These are phyloP conservation scores for Spilarctia lutea DNA, from an alignment of 2,888 invertebrate genomes.

Conservation along the genomic window DNA sequence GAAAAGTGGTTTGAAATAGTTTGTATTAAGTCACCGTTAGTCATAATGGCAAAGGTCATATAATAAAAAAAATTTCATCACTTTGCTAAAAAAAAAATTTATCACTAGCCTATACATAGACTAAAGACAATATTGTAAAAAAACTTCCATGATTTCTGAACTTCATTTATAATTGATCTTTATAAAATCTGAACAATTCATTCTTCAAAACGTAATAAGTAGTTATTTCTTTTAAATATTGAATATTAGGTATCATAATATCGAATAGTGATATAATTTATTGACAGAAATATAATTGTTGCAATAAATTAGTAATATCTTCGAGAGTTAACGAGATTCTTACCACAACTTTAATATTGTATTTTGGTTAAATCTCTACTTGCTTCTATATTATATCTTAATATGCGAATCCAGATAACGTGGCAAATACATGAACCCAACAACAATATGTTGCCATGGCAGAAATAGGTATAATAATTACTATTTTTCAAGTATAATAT, in stretches of 20 bases:
- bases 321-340: neutral
- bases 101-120: neutral
- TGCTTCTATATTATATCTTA: neutral
- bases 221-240: constrained; percentile 36
- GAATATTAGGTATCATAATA: constrained; percentile 28
- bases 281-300: constrained; percentile 30
- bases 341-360: too few relatives aligned
- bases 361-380: neutral
- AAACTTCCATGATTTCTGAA: constrained; percentile 6
- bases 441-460: too few relatives aligned
- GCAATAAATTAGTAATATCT: constrained; percentile 33
- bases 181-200: constrained; percentile 13
- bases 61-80: neutral
- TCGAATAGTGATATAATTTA: constrained; percentile 34
- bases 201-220: constrained; percentile 28
- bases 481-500: too few relatives aligned
- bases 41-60: constrained; percentile 1
- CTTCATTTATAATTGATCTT: constrained; percentile 14
- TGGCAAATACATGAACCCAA: too few relatives aligned
- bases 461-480: too few relatives aligned
- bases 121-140: constrained; percentile 14
- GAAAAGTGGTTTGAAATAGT: neutral
- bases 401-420: too few relatives aligned
- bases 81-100: neutral
- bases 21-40: neutral